Evolutionary conservation across 2,888 invertebrate species (phyloP).

Genomic region (Amphimallon solstitiale): DNA sequence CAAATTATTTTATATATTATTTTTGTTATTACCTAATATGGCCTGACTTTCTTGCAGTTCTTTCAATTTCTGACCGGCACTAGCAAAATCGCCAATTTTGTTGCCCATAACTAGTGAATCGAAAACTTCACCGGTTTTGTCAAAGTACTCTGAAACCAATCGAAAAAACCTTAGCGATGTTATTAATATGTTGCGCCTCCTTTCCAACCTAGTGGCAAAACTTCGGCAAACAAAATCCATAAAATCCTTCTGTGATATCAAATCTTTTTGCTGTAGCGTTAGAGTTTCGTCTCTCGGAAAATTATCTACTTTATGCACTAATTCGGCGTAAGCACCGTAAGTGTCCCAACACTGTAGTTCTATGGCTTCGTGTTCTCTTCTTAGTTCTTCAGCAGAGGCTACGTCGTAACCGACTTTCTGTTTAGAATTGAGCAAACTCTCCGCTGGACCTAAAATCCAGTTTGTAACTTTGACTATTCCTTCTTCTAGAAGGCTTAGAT

Average conservation of each 20-base stretch:
- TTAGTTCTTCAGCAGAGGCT: constrained; percentile 75
- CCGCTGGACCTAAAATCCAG: constrained; percentile 82
- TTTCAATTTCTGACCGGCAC: constrained; percentile 67
- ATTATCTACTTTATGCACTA: constrained; percentile 76
- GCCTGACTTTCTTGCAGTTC: constrained; percentile 71
- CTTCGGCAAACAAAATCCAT: constrained; percentile 85
- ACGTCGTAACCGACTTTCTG: constrained; percentile 79
- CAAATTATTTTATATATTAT: background rate
- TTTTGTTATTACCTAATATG: constrained; percentile 68
- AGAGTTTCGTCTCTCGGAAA: constrained; percentile 64
- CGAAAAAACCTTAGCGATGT: constrained; percentile 81
- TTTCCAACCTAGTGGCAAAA: constrained; percentile 78
- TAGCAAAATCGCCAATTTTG: constrained; percentile 68
- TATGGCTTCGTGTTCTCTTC: constrained; percentile 78
- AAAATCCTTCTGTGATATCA: constrained; percentile 79
- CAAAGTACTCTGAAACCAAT: constrained; percentile 78
- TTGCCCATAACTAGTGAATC: constrained; percentile 74
- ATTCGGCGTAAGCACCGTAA: constrained; percentile 81
- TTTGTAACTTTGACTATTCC: constrained; percentile 78
- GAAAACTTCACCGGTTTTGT: constrained; percentile 74
- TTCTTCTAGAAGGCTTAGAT: constrained; percentile 70
- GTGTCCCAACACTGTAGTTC: constrained; percentile 82
- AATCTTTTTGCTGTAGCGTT: constrained; percentile 67
- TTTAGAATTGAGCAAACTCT: constrained; percentile 76
- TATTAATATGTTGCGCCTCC: constrained; percentile 77